phyloP scores from a whole-genome alignment of 2,888 invertebrate genomes.

The Drosophila tanythrix region DNA sequence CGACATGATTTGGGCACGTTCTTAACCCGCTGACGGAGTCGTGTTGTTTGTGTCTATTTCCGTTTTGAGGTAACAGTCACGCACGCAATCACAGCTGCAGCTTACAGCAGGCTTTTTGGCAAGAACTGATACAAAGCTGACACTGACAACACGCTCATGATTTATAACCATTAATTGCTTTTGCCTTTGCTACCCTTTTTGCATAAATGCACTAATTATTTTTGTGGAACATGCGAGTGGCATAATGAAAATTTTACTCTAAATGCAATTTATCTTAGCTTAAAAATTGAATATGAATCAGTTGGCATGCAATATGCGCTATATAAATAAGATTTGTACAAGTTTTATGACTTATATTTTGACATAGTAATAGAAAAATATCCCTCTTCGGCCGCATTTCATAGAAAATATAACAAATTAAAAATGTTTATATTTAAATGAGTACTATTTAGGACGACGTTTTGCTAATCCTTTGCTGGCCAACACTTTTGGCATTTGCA shows the following conservation, averaged over 20 bases:
- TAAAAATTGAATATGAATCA: background rate
- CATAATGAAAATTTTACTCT: background rate
- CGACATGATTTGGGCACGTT: slow-evolving; percentile 61
- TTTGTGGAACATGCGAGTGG: background rate
- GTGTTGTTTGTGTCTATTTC: slow-evolving; percentile 55
- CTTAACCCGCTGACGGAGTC: slow-evolving; percentile 23
- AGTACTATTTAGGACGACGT: background rate
- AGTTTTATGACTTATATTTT: background rate
- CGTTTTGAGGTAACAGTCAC: slow-evolving; percentile 46
- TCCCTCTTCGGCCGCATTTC: background rate
- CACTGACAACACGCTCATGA: slow-evolving; percentile 33
- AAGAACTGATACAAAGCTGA: slow-evolving; percentile 41
- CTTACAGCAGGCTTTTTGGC: slow-evolving; percentile 24
- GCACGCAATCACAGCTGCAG: slow-evolving; percentile 47
- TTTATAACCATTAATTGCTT: slow-evolving; percentile 13
- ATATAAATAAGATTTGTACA: background rate
- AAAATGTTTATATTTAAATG: background rate
- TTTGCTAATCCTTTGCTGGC: slow-evolving; percentile 6
- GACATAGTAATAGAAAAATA: background rate
- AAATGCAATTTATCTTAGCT: background rate
- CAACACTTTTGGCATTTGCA: slow-evolving; percentile 27
- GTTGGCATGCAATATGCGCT: background rate
- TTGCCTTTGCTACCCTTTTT: background rate
- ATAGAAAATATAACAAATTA: background rate
- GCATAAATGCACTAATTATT: background rate